phyloP scores from a whole-genome alignment of 2,888 invertebrate genomes.

The Spicauda simplicius region DNA sequence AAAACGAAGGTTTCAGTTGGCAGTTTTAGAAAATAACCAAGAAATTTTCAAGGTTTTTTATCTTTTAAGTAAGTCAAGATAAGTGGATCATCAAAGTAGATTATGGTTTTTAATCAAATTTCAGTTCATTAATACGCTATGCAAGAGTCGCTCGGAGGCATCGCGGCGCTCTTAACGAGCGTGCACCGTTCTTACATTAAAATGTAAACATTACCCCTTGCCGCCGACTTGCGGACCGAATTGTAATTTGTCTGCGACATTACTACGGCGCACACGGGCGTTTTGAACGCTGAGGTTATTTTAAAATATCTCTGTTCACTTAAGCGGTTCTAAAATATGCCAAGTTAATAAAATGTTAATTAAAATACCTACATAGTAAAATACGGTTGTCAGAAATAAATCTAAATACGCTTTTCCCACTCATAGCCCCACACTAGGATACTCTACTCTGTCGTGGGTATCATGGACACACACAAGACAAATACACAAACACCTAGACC shows the following conservation, averaged over 20 bases:
- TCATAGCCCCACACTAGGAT: too few species aligned
- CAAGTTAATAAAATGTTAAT: too few species aligned
- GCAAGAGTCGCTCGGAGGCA: conserved; percentile 60
- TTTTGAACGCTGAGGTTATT: conserved; percentile 44
- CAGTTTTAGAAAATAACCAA: background rate
- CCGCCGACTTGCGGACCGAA: conserved; percentile 62
- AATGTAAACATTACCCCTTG: conserved; percentile 78
- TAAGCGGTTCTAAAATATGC: too few species aligned
- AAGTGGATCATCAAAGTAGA: conserved; percentile 16
- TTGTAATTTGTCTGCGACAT: conserved; percentile 76
- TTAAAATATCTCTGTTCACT: too few species aligned
- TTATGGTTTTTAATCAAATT: conserved; percentile 55
- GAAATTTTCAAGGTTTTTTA: background rate
- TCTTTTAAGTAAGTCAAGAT: conserved; percentile 12
- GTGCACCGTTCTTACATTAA: conserved; percentile 77
- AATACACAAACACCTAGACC: too few species aligned
- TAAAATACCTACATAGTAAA: too few species aligned
- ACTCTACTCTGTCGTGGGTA: too few species aligned
- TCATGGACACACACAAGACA: too few species aligned
- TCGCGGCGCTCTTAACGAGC: conserved; percentile 69
- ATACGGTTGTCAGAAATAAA: too few species aligned
- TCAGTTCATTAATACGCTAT: conserved; percentile 67
- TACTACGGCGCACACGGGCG: conserved; percentile 56
- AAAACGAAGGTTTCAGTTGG: too few species aligned
- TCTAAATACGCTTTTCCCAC: too few species aligned